Base-by-base conservation (phyloP, 2,888 invertebrate species). In the Tethea ocularis region DNA sequence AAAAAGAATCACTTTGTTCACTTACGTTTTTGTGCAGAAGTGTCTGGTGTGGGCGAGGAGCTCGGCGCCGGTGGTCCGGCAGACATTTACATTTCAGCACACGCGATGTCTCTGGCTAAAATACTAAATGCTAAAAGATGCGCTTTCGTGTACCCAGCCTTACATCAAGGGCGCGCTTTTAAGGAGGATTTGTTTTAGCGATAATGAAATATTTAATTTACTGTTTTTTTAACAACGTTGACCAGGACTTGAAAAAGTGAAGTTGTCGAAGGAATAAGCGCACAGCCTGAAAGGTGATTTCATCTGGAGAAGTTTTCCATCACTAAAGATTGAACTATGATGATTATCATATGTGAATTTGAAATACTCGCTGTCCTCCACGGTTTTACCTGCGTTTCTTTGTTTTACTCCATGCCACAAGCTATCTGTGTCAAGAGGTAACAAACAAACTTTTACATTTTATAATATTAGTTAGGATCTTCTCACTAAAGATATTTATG, bases 31-130 rank as follows among this genome's bases (percentile, higher is more conserved):
- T 46, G 46, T 46, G 46, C 10, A 7, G 46, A 46, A n/a, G 46
- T 46, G 46, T 46, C 20, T n/a, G 38, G n/a, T n/a, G 46, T 20
- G 46, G 46, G 46, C 46, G 52, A 38, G 51, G 57, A 67, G 68
- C 59, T 57, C 57, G 59, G 57, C 71, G 71, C 62, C 69, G 80
- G 80, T 81, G 80, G 80, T 78, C 78, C 52, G 62, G 17, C 22
- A 13, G 11, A 58, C 46, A 81, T 81, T 81, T 66, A 77, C 81
- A 81, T 81, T 64, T 63, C 61, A 57, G 59, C 61, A 64, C 81
- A 81, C 81, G 81, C 81, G 68, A 80, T 33, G 60, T n/a, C 24
- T 23, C 24, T 15, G 7, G 52, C 36, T 38, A 38, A 38, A 38
- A 52, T 24, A 26, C 23, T 52, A 52, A 52, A 52, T 52, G 15